Evolutionary conservation across 2,888 invertebrate genomes (phyloP).

Genomic region (Drosophila vallismaia): DNA sequence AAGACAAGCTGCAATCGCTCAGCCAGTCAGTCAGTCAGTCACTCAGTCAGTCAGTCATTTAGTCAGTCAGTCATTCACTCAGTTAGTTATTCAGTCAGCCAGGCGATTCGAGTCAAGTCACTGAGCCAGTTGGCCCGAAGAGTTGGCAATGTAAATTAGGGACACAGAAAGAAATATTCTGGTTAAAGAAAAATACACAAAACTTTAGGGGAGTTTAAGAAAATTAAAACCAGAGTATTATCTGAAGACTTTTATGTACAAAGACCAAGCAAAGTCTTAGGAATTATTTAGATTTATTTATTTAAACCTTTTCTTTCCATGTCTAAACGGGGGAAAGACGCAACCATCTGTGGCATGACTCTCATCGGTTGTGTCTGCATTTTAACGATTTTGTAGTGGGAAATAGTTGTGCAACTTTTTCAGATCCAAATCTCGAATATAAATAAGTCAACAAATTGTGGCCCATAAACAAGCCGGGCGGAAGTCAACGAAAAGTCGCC

Average conservation of each 20-base stretch:
- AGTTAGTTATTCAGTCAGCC: slow-evolving; percentile 37
- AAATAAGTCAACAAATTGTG: slow-evolving; percentile 43
- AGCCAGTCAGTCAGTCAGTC: slow-evolving; percentile 35
- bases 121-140: slow-evolving; percentile 48
- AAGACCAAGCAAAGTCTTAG: no score
- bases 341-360: slow-evolving; percentile 56
- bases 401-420: slow-evolving; percentile 49
- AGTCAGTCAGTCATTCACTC: slow-evolving; percentile 30
- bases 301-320: background rate
- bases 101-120: slow-evolving; percentile 36
- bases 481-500: slow-evolving; percentile 41
- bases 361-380: slow-evolving; percentile 63
- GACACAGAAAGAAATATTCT: slow-evolving; percentile 48
- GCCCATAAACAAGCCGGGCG: slow-evolving; percentile 61
- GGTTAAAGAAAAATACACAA: background rate
- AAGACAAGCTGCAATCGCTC: slow-evolving; percentile 68
- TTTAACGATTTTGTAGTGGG: slow-evolving; percentile 68
- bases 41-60: slow-evolving; percentile 33
- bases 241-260: no score
- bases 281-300: no score
- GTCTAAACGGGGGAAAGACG: slow-evolving; percentile 22
- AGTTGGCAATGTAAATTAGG: slow-evolving; percentile 77
- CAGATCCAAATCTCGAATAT: slow-evolving; percentile 41
- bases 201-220: background rate
- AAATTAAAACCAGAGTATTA: background rate